Evolutionary conservation across 2,797 vertebrate species (phyloP).

Genomic region (Meriones psammophilus): DNA sequence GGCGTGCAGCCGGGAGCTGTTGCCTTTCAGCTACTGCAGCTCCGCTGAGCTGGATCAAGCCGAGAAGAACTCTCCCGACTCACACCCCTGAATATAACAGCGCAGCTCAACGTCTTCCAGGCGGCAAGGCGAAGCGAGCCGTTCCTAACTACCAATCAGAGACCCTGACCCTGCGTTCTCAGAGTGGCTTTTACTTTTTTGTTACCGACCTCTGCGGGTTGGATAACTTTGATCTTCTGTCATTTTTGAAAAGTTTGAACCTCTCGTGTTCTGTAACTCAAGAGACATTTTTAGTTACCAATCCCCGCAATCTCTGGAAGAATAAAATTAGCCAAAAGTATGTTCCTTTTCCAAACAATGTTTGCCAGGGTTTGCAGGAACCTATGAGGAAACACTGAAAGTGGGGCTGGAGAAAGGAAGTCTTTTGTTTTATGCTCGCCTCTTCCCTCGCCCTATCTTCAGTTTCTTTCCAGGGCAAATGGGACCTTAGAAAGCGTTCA

Average conservation of each 20-base stretch:
- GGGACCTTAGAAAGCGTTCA: background rate
- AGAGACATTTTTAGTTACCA: constrained; percentile 26
- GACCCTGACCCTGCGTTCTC: constrained; percentile 43
- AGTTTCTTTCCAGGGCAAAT: constrained; percentile 15
- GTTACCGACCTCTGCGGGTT: constrained; percentile 19
- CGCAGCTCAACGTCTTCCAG: background rate
- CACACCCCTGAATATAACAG: background rate
- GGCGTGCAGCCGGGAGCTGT: background rate
- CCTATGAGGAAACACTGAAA: constrained; percentile 48
- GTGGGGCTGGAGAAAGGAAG: constrained; percentile 61
- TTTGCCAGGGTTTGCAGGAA: constrained; percentile 71
- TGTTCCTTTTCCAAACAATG: constrained; percentile 51
- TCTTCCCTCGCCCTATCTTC: background rate
- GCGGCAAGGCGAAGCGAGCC: constrained; percentile 1
- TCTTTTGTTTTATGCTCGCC: constrained; percentile 76
- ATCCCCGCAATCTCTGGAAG: background rate
- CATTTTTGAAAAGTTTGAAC: constrained; percentile 27
- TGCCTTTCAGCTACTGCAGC: background rate
- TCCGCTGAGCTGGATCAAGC: constrained; percentile 21
- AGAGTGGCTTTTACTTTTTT: constrained; percentile 63
- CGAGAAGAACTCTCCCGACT: background rate
- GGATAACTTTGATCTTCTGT: constrained; percentile 53
- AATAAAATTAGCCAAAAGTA: constrained; percentile 58
- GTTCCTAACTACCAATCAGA: background rate
- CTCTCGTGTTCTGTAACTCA: background rate